phyloP scores from a whole-genome alignment of 2,888 invertebrate species.

The Tachina lurida region DNA sequence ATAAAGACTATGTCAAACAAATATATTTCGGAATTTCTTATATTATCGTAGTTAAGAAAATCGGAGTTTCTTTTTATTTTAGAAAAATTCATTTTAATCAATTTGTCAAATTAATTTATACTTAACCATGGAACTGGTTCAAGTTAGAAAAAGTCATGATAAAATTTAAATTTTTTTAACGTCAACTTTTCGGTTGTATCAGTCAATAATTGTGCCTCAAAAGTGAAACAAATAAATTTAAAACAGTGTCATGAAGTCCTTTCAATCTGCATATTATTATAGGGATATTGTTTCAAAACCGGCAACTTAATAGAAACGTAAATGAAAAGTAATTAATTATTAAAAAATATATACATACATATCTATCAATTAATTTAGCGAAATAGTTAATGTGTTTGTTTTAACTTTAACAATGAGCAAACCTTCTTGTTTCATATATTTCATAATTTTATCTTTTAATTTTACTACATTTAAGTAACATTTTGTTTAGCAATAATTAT shows the following conservation, averaged over 20 bases:
- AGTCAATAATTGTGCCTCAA: not conserved
- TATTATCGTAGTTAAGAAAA: too few species aligned
- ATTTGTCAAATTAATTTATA: too few species aligned
- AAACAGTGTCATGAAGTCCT: not conserved
- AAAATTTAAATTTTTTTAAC: too few species aligned
- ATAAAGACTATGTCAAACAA: too few species aligned
- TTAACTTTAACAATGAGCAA: conserved; percentile 64
- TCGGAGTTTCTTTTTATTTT: too few species aligned
- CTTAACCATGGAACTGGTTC: too few species aligned
- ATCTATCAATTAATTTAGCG: conserved; percentile 17
- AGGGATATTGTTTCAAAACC: conserved; percentile 21
- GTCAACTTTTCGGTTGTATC: too few species aligned
- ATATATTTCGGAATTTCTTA: too few species aligned
- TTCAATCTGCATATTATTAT: not conserved
- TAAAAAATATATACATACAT: not conserved
- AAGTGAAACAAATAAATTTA: not conserved
- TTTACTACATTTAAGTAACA: conserved; percentile 69
- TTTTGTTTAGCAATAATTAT: conserved; percentile 60
- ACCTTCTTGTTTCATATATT: conserved; percentile 32
- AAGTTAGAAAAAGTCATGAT: too few species aligned
- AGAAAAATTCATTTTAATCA: too few species aligned
- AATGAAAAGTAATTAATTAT: not conserved
- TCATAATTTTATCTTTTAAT: conserved; percentile 32
- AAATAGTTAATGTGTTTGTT: conserved; percentile 27
- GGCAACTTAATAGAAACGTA: conserved; percentile 44